These are phyloP conservation scores for Monopterus albus DNA, from an alignment of 2,113 vertebrate species.

Conservation along the genomic window DNA sequence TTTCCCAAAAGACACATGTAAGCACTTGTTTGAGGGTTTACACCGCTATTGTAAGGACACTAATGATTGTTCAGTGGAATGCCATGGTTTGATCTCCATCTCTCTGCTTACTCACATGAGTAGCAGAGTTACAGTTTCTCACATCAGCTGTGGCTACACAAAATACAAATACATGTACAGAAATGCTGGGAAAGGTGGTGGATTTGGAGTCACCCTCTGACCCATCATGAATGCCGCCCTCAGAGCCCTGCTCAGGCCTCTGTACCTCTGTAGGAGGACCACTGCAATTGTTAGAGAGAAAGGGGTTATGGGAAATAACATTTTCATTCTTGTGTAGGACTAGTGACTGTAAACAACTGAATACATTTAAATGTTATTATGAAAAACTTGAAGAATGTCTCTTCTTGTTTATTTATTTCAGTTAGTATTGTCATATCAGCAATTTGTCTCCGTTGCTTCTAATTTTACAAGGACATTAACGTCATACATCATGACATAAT, in stretches of 20 bases:
- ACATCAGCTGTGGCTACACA: neutral
- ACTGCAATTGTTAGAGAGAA: neutral
- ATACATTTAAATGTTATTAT: too few species aligned
- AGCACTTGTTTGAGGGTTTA: neutral
- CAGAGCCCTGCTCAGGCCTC: neutral
- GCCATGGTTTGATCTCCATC: neutral
- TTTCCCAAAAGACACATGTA: neutral
- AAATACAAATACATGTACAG: neutral
- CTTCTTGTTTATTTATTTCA: too few species aligned
- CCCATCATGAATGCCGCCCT: conserved; percentile 37
- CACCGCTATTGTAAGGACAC: neutral
- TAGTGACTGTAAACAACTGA: conserved; percentile 1
- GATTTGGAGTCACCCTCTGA: conserved; percentile 10
- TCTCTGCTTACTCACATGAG: neutral
- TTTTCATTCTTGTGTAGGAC: conserved; percentile 11
- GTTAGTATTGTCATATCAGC: too few species aligned
- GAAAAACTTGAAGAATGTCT: too few species aligned
- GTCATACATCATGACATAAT: too few species aligned
- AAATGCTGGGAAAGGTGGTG: conserved; percentile 24
- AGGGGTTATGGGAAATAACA: conserved; percentile 45
- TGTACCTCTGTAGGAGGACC: conserved; percentile 5
- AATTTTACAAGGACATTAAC: too few species aligned
- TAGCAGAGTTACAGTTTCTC: neutral
- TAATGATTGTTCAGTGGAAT: neutral
- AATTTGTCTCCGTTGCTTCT: too few species aligned